These are phyloP conservation scores for Pogonocherus hispidulus DNA, from an alignment of 2,888 invertebrate species.

Conservation along the genomic window DNA sequence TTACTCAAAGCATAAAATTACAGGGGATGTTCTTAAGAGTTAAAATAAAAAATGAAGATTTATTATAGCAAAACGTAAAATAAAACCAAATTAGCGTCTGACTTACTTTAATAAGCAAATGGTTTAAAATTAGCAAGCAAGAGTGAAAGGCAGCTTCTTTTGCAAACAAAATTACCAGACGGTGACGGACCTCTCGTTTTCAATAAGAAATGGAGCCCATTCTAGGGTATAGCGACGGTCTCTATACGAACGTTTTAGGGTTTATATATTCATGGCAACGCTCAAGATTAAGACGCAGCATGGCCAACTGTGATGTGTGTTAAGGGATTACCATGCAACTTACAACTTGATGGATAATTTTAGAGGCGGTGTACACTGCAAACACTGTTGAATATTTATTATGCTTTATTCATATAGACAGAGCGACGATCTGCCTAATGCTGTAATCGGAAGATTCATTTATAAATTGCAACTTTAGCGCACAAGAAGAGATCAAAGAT, in stretches of 20 bases:
- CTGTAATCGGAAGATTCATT: not conserved
- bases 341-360: constrained; percentile 62
- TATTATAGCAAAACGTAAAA: constrained; percentile 31
- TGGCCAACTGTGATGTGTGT: constrained; percentile 63
- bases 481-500: not conserved
- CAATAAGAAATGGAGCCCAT: too few relatives aligned
- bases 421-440: constrained; percentile 28
- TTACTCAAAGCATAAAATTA: too few relatives aligned
- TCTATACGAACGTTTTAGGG: constrained; percentile 58
- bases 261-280: constrained; percentile 66
- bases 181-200: constrained; percentile 49
- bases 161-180: constrained; percentile 53
- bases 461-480: not conserved
- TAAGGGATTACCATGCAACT: constrained; percentile 59
- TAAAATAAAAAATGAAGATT: not conserved
- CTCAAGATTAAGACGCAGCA: constrained; percentile 66
- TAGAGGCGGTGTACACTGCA: constrained; percentile 59
- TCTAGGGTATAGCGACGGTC: constrained; percentile 41
- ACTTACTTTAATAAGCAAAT: constrained; percentile 59
- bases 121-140: constrained; percentile 59
- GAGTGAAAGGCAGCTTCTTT: constrained; percentile 56
- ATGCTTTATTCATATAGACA: constrained; percentile 49
- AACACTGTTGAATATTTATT: constrained; percentile 63
- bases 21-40: not conserved
- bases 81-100: constrained; percentile 38